A percentile compares a stretch with the other conserved stretches of the same genome.
phyloP scores from a whole-genome alignment of 2,888 invertebrate genomes.

The Apodemia mormo region DNA sequence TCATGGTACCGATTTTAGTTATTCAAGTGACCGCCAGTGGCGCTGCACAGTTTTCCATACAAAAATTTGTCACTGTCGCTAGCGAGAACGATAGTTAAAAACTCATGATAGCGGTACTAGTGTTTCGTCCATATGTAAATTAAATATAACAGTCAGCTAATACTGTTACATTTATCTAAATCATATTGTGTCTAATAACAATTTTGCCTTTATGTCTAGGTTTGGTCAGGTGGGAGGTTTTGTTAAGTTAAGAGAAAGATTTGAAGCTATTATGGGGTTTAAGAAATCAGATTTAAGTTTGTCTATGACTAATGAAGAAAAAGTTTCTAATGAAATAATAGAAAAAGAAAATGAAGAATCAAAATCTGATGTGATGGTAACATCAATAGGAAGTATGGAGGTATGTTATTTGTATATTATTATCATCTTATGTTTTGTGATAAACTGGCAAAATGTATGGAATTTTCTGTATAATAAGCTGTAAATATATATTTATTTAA shows the following conservation, averaged over 20 bases:
- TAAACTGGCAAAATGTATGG: background rate
- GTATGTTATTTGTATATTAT: slow-evolving; percentile 41
- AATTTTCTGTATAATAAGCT: background rate
- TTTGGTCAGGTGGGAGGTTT: slow-evolving; percentile 96
- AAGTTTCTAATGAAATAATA: slow-evolving; percentile 63
- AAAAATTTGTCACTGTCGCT: no score
- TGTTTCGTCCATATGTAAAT: no score
- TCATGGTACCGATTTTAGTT: no score
- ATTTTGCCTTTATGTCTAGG: slow-evolving; percentile 57
- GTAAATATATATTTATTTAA: no score
- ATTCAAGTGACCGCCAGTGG: no score
- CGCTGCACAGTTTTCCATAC: no score
- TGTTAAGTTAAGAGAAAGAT: slow-evolving; percentile 90
- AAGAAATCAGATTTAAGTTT: slow-evolving; percentile 74
- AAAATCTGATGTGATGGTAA: slow-evolving; percentile 52
- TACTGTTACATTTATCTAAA: no score
- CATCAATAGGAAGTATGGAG: slow-evolving; percentile 46
- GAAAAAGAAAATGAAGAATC: slow-evolving; percentile 67
- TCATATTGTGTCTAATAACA: no score
- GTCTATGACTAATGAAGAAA: slow-evolving; percentile 67
- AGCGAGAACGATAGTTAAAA: no score
- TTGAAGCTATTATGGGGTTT: slow-evolving; percentile 86
- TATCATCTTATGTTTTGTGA: no score
- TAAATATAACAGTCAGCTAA: no score
- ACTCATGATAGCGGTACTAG: no score